Conservation (phyloP, 2,797 vertebrate genomes). For the Pterois miles region DNA sequence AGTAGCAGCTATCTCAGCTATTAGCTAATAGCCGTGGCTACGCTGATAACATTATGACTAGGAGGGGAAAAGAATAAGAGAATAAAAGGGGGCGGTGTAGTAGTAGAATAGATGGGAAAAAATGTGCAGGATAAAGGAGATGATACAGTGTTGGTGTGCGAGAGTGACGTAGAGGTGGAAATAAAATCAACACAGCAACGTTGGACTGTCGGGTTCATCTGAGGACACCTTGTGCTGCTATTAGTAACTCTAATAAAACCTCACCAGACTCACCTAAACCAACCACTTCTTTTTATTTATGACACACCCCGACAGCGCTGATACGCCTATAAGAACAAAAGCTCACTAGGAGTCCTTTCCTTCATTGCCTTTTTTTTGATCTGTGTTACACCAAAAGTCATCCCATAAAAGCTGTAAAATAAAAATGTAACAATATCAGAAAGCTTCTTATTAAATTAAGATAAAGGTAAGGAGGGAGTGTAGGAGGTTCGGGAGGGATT, state of each 20-base stretch:
- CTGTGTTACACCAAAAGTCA: neutral
- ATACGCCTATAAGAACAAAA: constrained; percentile 29
- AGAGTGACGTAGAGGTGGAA: constrained; percentile 26
- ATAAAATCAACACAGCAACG: no score
- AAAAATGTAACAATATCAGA: neutral
- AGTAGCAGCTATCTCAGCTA: constrained; percentile 65
- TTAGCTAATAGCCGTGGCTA: constrained; percentile 77
- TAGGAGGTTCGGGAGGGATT: constrained; percentile 31
- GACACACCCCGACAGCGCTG: constrained; percentile 48
- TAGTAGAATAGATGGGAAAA: neutral
- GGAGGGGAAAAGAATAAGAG: constrained; percentile 33
- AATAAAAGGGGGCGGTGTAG: constrained; percentile 18
- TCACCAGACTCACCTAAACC: constrained; percentile 23
- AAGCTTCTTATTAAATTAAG: neutral
- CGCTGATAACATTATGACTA: constrained; percentile 65
- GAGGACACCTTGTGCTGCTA: constrained; percentile 38
- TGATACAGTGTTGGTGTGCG: neutral
- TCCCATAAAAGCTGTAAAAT: neutral
- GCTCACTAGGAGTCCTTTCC: neutral
- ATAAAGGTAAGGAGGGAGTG: constrained; percentile 24
- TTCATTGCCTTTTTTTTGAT: neutral
- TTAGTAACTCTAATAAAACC: constrained; percentile 22
- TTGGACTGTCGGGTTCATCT: constrained; percentile 45
- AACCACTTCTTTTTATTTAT: constrained; percentile 29
- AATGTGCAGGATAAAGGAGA: constrained; percentile 1